Percentiles rank a stretch among this genome's conserved stretches.
These are phyloP conservation scores for Esox lucius DNA, from an alignment of 2,797 vertebrate species.

Conservation along the genomic window DNA sequence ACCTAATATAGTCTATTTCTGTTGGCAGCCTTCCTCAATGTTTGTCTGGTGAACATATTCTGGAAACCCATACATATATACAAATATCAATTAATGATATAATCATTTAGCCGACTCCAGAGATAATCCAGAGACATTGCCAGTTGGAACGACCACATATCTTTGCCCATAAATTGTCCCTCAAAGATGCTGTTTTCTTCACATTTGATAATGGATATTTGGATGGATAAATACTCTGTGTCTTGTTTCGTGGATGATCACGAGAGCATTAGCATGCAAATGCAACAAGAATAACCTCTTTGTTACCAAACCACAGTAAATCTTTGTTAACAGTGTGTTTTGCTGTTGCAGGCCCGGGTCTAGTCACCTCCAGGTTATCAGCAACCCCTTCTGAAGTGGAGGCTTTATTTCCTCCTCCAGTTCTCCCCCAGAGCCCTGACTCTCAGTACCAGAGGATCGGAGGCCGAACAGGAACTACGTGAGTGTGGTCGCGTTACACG, in stretches of 20 bases:
- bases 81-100: too few relatives aligned
- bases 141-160: neutral
- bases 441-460: slow-evolving; percentile 76
- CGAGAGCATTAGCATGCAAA: neutral
- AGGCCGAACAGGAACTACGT: slow-evolving; percentile 73
- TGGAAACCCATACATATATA: neutral
- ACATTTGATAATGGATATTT: neutral
- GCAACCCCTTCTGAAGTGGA: slow-evolving; percentile 67
- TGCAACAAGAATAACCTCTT: neutral
- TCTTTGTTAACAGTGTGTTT: neutral
- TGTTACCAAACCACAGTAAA: neutral
- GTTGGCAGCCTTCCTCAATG: neutral
- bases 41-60: neutral
- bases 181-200: too few relatives aligned
- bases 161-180: neutral
- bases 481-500: slow-evolving; percentile 31
- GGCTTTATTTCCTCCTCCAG: slow-evolving; percentile 38
- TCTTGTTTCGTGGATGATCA: neutral
- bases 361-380: slow-evolving; percentile 42
- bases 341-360: slow-evolving; percentile 57
- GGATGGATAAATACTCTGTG: neutral
- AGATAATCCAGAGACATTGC: too few relatives aligned
- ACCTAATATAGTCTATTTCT: neutral
- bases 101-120: too few relatives aligned
- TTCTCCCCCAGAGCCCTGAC: slow-evolving; percentile 55